Evolutionary conservation across 2,888 invertebrate species (phyloP).

Genomic region (Entomobrya proxima): DNA sequence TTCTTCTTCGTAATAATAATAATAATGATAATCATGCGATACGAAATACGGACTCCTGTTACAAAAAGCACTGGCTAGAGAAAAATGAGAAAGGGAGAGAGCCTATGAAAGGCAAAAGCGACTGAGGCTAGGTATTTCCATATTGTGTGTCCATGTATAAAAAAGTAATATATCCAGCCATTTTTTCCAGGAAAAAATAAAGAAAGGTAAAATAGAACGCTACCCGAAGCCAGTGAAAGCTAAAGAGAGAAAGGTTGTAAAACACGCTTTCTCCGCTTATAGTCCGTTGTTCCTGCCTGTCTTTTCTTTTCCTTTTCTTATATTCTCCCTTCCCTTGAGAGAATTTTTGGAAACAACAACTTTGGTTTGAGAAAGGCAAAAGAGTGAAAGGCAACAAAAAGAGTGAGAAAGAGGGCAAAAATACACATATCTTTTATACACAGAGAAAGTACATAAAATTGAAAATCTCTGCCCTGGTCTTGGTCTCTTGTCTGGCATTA

Average conservation of each 20-base stretch:
- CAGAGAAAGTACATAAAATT: constrained; percentile 14
- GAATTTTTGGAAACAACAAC: constrained; percentile 13
- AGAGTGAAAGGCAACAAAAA: constrained; percentile 9
- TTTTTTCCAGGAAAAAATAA: too few species aligned
- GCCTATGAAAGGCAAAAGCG: background rate
- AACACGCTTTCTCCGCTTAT: background rate
- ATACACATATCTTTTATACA: background rate
- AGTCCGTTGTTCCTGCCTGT: background rate
- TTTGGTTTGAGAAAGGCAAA: background rate
- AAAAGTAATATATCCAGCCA: too few species aligned
- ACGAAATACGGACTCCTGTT: background rate
- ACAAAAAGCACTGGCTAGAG: background rate
- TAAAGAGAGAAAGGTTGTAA: background rate
- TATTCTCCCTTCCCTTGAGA: background rate
- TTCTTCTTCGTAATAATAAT: background rate
- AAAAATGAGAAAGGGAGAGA: background rate
- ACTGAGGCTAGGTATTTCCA: too few species aligned
- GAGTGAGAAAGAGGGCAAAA: background rate
- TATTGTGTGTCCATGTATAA: too few species aligned
- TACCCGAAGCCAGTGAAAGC: background rate
- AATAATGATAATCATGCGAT: background rate
- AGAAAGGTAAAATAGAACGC: background rate
- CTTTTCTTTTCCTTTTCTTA: background rate
- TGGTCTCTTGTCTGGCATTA: background rate
- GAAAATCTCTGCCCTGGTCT: constrained; percentile 16